phyloP scores from a whole-genome alignment of 2,113 vertebrate genomes.

The Formicarius rufipectus region DNA sequence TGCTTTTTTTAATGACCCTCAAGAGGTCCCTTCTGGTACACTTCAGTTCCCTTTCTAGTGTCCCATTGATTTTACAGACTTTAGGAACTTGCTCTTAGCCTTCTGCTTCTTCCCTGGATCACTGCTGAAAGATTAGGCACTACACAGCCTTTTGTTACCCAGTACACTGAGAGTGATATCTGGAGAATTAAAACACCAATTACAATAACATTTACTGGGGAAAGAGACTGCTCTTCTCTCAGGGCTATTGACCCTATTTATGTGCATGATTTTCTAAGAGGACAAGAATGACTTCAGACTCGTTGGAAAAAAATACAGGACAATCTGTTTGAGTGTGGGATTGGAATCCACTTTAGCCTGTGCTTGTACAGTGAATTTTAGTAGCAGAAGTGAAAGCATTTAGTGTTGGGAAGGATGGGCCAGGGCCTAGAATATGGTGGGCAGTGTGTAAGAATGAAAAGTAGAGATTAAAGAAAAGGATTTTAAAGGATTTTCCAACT shows the following conservation, averaged over 20 bases:
- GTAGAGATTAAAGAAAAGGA: not conserved
- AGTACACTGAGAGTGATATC: constrained; percentile 44
- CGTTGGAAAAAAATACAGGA: not conserved
- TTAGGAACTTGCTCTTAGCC: constrained; percentile 68
- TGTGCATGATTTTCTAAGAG: constrained; percentile 59
- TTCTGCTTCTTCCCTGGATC: constrained; percentile 59
- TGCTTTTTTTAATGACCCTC: constrained; percentile 71
- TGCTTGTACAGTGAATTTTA: constrained; percentile 8
- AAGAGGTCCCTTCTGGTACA: constrained; percentile 74
- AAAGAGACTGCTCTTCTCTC: constrained; percentile 60
- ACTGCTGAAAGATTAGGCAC: constrained; percentile 63
- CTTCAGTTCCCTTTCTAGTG: constrained; percentile 74
- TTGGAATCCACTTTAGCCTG: constrained; percentile 18
- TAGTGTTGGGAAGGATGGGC: not conserved
- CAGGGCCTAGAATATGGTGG: not conserved
- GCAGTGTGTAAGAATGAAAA: not conserved
- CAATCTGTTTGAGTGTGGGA: not conserved
- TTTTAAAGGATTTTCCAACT: constrained; percentile 39
- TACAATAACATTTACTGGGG: constrained; percentile 66
- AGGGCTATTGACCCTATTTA: constrained; percentile 52
- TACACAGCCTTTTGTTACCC: constrained; percentile 63
- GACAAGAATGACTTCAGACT: constrained; percentile 61
- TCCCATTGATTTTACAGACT: constrained; percentile 76
- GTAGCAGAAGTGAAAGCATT: not conserved
- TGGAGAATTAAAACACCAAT: constrained; percentile 71